Percentiles rank a stretch among this genome's conserved stretches.
These are phyloP conservation scores for Drosophila affinis DNA, from an alignment of 2,888 invertebrate genomes.

Conservation along the genomic window DNA sequence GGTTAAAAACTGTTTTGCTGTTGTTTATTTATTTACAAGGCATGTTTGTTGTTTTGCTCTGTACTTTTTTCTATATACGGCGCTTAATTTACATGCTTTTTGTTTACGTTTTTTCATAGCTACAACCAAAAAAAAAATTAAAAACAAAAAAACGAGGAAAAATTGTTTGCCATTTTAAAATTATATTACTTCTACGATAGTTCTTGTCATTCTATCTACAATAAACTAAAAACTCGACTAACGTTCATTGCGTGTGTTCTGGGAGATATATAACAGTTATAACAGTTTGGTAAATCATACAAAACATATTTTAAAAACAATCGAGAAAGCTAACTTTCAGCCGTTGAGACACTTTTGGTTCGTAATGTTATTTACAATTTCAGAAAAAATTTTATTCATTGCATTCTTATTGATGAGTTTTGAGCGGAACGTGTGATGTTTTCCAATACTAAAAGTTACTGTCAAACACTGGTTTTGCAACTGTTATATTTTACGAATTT, in stretches of 20 bases:
- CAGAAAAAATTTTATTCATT: constrained; percentile 42
- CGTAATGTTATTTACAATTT: constrained; percentile 50
- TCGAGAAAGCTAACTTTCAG: constrained; percentile 52
- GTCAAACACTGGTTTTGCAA: no score
- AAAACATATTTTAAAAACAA: constrained; percentile 17
- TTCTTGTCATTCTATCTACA: constrained; percentile 49
- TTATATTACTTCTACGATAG: constrained; percentile 42
- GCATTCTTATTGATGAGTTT: not conserved
- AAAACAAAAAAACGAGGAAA: constrained; percentile 11
- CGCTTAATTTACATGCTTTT: constrained; percentile 64
- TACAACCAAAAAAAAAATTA: constrained; percentile 58
- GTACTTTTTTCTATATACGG: constrained; percentile 40
- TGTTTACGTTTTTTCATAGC: constrained; percentile 34
- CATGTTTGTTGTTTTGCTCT: constrained; percentile 25
- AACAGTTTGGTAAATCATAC: constrained; percentile 7
- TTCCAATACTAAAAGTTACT: not conserved
- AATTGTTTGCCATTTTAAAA: constrained; percentile 19
- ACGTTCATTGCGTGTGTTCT: constrained; percentile 61
- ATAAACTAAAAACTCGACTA: constrained; percentile 60
- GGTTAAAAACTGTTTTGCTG: constrained; percentile 5
- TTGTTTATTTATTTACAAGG: no score
- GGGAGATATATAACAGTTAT: not conserved
- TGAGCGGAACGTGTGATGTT: constrained; percentile 8
- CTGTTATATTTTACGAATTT: not conserved
- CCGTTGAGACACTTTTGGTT: constrained; percentile 80